Conservation (phyloP, 2,888 invertebrate genomes). For the Drosophila dives region DNA sequence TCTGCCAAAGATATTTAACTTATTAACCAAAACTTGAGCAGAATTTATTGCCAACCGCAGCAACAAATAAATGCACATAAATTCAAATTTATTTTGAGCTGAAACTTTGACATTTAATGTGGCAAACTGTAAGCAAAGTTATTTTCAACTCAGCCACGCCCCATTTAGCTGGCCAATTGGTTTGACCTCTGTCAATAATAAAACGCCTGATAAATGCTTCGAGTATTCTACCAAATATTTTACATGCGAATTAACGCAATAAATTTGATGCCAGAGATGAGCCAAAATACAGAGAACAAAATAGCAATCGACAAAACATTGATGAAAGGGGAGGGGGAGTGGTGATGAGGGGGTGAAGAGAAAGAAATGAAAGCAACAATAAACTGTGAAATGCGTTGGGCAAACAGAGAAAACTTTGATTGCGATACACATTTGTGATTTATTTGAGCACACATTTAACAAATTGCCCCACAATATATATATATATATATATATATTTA, state of each 20-base stretch:
- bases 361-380: conserved; percentile 14
- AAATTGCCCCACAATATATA: conserved; percentile 62
- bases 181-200: conserved; percentile 75
- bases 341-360: too few species aligned
- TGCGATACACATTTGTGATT: conserved; percentile 78
- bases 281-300: conserved; percentile 32
- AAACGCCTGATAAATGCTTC: conserved; percentile 79
- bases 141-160: conserved; percentile 37
- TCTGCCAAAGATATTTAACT: conserved; percentile 55
- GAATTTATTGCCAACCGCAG: conserved; percentile 67
- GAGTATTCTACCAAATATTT: conserved; percentile 71
- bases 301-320: conserved; percentile 28
- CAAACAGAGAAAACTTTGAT: conserved; percentile 69
- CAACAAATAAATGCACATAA: conserved; percentile 54
- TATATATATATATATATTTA: conserved; percentile 18
- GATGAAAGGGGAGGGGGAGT: background rate
- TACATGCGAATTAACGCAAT: conserved; percentile 80
- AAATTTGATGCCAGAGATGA: conserved; percentile 65
- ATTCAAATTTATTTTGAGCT: conserved; percentile 59
- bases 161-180: conserved; percentile 1
- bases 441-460: conserved; percentile 79
- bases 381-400: conserved; percentile 50
- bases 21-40: conserved; percentile 54
- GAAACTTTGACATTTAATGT: conserved; percentile 59
- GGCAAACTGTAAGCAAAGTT: conserved; percentile 22